phyloP scores from a whole-genome alignment of 2,113 vertebrate genomes.

The Hemichromis elongatus region DNA sequence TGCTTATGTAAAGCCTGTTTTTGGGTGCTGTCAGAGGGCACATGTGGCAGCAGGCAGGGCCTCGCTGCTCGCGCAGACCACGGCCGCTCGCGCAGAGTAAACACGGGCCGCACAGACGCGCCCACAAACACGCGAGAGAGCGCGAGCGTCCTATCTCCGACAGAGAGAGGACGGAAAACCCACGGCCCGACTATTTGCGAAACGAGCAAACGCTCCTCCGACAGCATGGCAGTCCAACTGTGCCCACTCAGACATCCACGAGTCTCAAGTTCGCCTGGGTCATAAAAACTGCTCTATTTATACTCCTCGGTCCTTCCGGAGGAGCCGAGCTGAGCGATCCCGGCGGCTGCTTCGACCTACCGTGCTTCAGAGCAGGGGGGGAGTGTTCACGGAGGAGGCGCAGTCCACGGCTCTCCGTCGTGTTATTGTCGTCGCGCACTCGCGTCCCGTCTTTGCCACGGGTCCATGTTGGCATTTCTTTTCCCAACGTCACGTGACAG shows the following conservation, averaged over 20 bases:
- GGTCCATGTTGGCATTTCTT: slow-evolving; percentile 81
- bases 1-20: neutral
- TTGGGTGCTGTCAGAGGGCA: slow-evolving; percentile 47
- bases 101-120: slow-evolving; percentile 44
- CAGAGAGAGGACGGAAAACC: neutral
- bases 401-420: slow-evolving; percentile 29
- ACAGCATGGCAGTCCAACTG: neutral
- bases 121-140: neutral
- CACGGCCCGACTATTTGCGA: neutral
- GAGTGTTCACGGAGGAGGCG: neutral
- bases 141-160: neutral
- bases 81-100: neutral
- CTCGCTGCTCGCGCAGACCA: neutral
- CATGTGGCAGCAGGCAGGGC: slow-evolving; percentile 60
- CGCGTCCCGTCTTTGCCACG: slow-evolving; percentile 71
- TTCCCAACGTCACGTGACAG: slow-evolving; percentile 73
- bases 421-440: slow-evolving; percentile 56
- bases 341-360: slow-evolving; percentile 29
- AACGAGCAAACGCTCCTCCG: neutral
- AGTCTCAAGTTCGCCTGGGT: slow-evolving; percentile 55
- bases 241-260: slow-evolving; percentile 19
- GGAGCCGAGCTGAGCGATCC: neutral
- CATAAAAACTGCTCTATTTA: slow-evolving; percentile 28
- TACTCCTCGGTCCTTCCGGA: neutral
- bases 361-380: neutral